Conservation (phyloP, 2,888 invertebrate genomes). For the Muscina levida region DNA sequence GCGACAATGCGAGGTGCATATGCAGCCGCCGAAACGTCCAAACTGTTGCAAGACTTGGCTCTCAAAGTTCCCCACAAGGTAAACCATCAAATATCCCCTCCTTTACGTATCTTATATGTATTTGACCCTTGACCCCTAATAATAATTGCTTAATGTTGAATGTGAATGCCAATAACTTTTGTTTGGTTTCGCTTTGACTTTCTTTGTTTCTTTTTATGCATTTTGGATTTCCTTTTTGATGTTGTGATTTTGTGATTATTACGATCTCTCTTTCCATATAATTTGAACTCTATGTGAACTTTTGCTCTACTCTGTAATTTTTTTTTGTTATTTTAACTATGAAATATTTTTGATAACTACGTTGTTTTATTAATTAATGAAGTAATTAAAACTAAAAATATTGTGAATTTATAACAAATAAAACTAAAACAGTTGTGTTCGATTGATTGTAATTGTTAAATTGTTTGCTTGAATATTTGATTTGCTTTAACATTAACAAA, state of each 20-base stretch:
- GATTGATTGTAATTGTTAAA: no score
- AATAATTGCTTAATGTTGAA: constrained; percentile 5
- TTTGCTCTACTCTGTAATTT: no score
- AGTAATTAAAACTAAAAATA: no score
- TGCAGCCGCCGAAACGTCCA: constrained; percentile 88
- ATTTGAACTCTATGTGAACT: constrained; percentile 3
- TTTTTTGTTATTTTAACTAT: no score
- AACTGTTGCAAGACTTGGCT: constrained; percentile 96
- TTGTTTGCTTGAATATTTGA: no score
- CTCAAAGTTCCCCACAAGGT: constrained; percentile 95
- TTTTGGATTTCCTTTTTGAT: constrained; percentile 80
- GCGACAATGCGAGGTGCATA: constrained; percentile 94
- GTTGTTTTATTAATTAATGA: not conserved
- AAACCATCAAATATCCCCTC: constrained; percentile 66
- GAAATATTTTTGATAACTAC: no score
- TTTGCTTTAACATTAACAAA: no score
- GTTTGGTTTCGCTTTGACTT: constrained; percentile 67
- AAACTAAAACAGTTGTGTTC: no score
- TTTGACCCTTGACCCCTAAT: not conserved
- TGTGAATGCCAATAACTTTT: constrained; percentile 57
- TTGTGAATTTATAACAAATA: no score
- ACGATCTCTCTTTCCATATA: constrained; percentile 30
- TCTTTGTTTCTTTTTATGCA: constrained; percentile 50
- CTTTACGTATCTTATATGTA: constrained; percentile 13
- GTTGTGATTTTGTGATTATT: constrained; percentile 76